Evolutionary conservation across 2,113 vertebrate species (phyloP), one percentile per base, ranked within the genome.

Genomic region (Tragelaphus strepsiceros): DNA sequence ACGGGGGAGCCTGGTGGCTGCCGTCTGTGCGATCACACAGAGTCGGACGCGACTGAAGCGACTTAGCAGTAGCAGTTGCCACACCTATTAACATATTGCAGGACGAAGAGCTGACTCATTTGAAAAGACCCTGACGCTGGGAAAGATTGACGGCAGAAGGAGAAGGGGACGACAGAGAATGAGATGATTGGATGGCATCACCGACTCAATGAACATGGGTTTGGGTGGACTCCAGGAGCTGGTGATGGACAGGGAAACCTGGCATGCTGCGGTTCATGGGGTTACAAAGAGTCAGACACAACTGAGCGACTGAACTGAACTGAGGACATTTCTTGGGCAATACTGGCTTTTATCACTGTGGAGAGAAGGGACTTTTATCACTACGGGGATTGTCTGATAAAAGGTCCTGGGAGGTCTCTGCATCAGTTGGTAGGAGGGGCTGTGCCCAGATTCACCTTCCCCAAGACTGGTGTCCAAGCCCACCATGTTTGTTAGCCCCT

Each of bases 11-110:
- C 61, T 32, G 61, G 28, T 32, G 6, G 61, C 14, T 62, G 14
- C 30, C 0, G 0, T 3, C 3, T 7, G 3, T 62, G 14, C 28
- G 30, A 30, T 32, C 6, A 0, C 61, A 62, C 28, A 62, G 30
- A 62, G 61, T 32, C 13, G 1, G 28, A 32, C 61, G 32, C 0
- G 14, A 62, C 30, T 62, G 61, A 62, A 62, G 6, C 3, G 1
- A 62, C 28, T 62, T 62, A 62, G 13, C 28, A 62, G 14, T 15
- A 62, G 30, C 13, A 30, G 61, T 30, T 53, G 3, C 16, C 22
- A 59, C 5, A 49, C 6, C 22, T 54, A 9, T 88, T 30, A 77
- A 19, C 15, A 59, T 4, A 51, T 9, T 71, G 39, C 8, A 39
- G 84, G 19, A 71, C 0, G 5, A 22, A 71, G 67, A 71, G 67